phyloP scores from a whole-genome alignment of 1,140 invertebrate species.

The Leptoteleia sp. region DNA sequence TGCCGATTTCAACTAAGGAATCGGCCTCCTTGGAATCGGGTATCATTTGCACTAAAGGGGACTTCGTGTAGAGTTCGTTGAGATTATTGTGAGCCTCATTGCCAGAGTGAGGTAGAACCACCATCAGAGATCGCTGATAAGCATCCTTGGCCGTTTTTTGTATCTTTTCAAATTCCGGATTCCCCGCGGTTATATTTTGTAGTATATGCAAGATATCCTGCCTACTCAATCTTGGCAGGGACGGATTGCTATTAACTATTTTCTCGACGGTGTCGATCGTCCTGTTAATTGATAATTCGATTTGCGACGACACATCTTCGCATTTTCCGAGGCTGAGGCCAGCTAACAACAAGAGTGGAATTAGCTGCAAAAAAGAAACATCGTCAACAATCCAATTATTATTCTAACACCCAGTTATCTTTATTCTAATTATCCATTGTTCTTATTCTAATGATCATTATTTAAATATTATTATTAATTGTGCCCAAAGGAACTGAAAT shows the following conservation, averaged over 20 bases:
- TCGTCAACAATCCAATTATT: neutral
- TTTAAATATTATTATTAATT: too few relatives aligned
- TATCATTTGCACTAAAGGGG: constrained; percentile 81
- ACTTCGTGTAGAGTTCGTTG: constrained; percentile 82
- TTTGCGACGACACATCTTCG: constrained; percentile 70
- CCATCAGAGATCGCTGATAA: constrained; percentile 82
- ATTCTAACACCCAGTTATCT: too few relatives aligned
- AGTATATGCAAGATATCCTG: constrained; percentile 83
- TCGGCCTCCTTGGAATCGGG: constrained; percentile 62
- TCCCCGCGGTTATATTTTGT: constrained; percentile 82
- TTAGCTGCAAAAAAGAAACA: constrained; percentile 66
- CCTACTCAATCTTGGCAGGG: constrained; percentile 82
- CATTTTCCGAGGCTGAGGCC: constrained; percentile 67
- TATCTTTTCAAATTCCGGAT: constrained; percentile 77
- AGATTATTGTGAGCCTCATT: constrained; percentile 77
- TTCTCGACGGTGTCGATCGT: constrained; percentile 84
- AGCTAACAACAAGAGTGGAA: constrained; percentile 71
- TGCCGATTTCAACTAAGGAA: constrained; percentile 30
- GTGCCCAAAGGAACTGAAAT: too few relatives aligned
- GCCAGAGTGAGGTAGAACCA: constrained; percentile 82
- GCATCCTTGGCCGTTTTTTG: constrained; percentile 77
- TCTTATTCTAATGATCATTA: too few relatives aligned
- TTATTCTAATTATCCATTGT: too few relatives aligned
- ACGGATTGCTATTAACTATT: constrained; percentile 81
- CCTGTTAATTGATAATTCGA: constrained; percentile 80